Evolutionary conservation across 2,797 vertebrate species (phyloP), one percentile per base, ranked within the genome.

Genomic region (Hybognathus amarus): DNA sequence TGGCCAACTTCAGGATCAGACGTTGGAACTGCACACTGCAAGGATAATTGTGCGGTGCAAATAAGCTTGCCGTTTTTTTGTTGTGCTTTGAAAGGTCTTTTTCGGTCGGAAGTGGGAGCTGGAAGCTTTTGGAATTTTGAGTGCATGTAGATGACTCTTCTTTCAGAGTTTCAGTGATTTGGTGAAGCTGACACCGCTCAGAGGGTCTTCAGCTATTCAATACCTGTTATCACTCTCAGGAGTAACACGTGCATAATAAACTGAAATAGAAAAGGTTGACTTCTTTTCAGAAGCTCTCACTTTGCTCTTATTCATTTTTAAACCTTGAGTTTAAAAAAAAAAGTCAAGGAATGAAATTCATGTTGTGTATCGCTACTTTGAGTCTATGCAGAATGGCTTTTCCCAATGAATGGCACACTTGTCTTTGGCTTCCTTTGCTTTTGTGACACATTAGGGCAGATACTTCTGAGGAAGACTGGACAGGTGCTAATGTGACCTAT

Each of bases 401-500:
- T 79, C 69, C 24, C n/a, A n/a, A 8, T 66, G 73, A 81, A 79
- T 73, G 64, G 38, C 36, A 6, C 47, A 52, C 79, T 78, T 83
- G 79, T 71, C 45, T 30, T 63, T 47, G 69, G 24, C 45, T 77
- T 69, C 22, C 38, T 87, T 83, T 79, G 83, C 80, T 52, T 63
- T 84, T 54, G 42, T 85, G 75, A 42, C 67, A 47, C 20, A 22
- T 82, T 76, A 52, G 76, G 88, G 80, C 52, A 63, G 70, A 70
- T 27, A 30, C 63, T n/a, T 56, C 73, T 76, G 69, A 56, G 70
- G 12, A 84, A 61, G 70, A 27, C 30, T n/a, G 73, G 80, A 89
- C 80, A 88, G 84, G 87, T 90, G 89, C 89, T 82, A 90, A 91
- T 91, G 89, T 88, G 88, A 91, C 90, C 90, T 88, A 88, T 89